Percentiles rank a stretch among this genome's conserved stretches.
Conservation (phyloP, 1,140 invertebrate species). For the Marisa cornuarietis region DNA sequence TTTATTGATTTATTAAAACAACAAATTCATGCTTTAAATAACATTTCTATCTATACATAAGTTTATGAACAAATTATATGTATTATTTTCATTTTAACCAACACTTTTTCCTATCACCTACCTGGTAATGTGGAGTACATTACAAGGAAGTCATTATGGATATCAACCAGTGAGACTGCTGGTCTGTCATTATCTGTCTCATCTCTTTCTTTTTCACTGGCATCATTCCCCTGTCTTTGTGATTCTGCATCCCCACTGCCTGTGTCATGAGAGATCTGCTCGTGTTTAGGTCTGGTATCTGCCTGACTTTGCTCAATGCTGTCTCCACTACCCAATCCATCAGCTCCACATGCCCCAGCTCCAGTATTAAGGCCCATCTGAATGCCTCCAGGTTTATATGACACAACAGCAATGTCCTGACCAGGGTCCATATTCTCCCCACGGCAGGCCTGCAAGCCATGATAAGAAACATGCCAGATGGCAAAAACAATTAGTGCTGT, state of each 20-base stretch:
- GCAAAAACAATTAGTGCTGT: too few relatives aligned
- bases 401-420: slow-evolving; percentile 35
- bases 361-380: too few relatives aligned
- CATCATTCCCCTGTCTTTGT: not conserved
- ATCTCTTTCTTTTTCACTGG: not conserved
- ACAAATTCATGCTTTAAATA: not conserved
- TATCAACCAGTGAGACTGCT: slow-evolving; percentile 67
- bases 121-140: slow-evolving; percentile 90
- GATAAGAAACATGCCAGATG: too few relatives aligned
- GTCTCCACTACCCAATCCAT: not conserved
- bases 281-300: slow-evolving; percentile 17
- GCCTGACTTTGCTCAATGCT: slow-evolving; percentile 24
- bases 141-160: slow-evolving; percentile 90
- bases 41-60: not conserved
- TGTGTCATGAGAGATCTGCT: not conserved
- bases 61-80: not conserved
- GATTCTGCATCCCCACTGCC: not conserved
- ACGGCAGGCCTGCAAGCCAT: slow-evolving; percentile 48
- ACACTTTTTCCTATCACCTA: slow-evolving; percentile 13
- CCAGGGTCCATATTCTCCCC: slow-evolving; percentile 50
- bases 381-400: not conserved
- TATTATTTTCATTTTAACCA: not conserved
- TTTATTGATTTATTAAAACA: too few relatives aligned
- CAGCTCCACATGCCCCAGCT: not conserved
- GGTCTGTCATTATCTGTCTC: not conserved